Evolutionary conservation across 2,888 invertebrate species (phyloP), one percentile per base, ranked within the genome.

Genomic region (Erebia palarica): DNA sequence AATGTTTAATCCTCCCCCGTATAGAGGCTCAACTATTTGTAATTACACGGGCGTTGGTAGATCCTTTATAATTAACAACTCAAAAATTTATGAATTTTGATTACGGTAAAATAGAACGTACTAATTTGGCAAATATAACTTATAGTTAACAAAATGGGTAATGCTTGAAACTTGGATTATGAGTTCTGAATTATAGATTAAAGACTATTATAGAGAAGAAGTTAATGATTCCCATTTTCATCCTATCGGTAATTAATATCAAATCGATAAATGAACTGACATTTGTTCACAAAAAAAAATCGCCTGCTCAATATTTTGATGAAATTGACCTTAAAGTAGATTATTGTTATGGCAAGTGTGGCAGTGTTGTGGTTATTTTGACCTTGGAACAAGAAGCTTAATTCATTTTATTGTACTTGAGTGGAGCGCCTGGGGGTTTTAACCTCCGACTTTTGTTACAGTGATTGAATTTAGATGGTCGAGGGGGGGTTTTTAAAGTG

Each of bases 1-100:
- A 85, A 83, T 81, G 82, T 86, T 85, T 85, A 83, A 85, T 85
- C 79, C 81, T 72, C 75, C 78, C 77, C 77, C 80, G 84, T 82
- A 85, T 81, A 77, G 81, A 79, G 79, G 79, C 78, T 81, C 73
- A 77, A 74, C 69, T 73, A 70, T 73, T 68, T 71, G 65, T 70
- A 68, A 70, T 68, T 58, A 73, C 68, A 36, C 47, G 61, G 11
- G 16, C 18, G 44, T 51, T 42, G 64, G 67, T 72, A 67, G 67
- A 75, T 73, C 71, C 64, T 69, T 73, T 67, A 71, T 75, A 75
- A 75, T 75, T 21, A 75, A 69, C 49, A 14, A 53, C 27, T 75
- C 71, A 75, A 73, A 75, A 73, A 73, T 75, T 73, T 67, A 75
- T 71, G 67, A 65, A 71, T 75, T 73, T 73, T 75, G 73, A 71